Conservation (phyloP, 2,797 vertebrate species). For the Mormyrus proboscirostris region DNA sequence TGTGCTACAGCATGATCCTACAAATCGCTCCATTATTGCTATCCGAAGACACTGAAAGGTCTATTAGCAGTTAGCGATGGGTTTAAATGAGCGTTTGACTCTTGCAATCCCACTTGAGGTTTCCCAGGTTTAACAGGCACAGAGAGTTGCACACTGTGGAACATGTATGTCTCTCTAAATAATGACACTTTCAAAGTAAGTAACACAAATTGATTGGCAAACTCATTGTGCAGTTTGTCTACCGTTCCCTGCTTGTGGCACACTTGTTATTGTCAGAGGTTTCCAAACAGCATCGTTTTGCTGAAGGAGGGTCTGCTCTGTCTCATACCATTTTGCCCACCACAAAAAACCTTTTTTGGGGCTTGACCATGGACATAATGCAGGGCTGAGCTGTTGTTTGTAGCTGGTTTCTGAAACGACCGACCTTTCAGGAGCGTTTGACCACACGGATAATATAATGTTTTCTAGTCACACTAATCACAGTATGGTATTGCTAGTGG, state of each 20-base stretch:
- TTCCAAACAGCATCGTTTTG: conserved; percentile 23
- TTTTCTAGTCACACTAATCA: conserved; percentile 29
- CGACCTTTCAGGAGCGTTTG: conserved; percentile 36
- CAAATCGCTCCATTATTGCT: not conserved
- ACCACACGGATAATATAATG: conserved; percentile 41
- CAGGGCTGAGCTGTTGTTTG: conserved; percentile 52
- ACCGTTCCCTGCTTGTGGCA: conserved; percentile 23
- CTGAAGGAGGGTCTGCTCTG: conserved; percentile 31
- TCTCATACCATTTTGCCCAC: conserved; percentile 50
- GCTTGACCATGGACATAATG: conserved; percentile 57
- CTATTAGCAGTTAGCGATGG: not conserved
- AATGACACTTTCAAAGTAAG: not conserved
- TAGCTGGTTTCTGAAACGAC: conserved; percentile 42
- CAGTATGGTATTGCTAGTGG: conserved; percentile 26
- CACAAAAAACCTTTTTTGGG: conserved; percentile 36
- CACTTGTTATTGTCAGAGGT: conserved; percentile 33
- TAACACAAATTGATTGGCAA: not conserved
- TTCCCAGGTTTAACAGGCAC: not conserved
- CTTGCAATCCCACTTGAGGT: not conserved
- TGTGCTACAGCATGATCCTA: not conserved
- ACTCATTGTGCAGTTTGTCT: conserved; percentile 13
- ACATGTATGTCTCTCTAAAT: not conserved
- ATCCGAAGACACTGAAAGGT: conserved; percentile 17
- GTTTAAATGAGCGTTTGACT: not conserved
- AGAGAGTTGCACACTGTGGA: not conserved